Percentiles rank a stretch among this genome's conserved stretches.
Evolutionary conservation across 2,888 invertebrate genomes (phyloP).

Genomic region (Lypha dubia): DNA sequence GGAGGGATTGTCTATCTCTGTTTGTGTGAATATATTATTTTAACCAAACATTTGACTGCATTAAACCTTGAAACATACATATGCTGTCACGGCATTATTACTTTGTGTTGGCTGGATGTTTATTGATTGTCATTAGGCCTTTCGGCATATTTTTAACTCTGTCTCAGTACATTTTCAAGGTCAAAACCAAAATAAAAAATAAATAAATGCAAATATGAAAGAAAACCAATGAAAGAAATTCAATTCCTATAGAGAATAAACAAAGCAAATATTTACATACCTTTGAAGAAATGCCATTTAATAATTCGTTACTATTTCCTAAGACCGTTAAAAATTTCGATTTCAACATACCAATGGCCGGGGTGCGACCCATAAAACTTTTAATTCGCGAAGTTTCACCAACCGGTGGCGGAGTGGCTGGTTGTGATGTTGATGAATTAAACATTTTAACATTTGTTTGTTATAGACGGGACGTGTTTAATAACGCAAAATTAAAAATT

Average conservation of each 20-base stretch:
- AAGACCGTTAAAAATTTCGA: slow-evolving; percentile 84
- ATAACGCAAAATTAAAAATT: neutral
- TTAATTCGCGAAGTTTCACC: slow-evolving; percentile 83
- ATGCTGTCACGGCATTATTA: slow-evolving; percentile 50
- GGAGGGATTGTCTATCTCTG: neutral
- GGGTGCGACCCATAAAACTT: slow-evolving; percentile 83
- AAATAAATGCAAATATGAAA: slow-evolving; percentile 15
- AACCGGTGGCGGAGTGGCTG: slow-evolving; percentile 80
- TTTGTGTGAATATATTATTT: neutral
- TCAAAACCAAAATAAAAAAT: slow-evolving; percentile 30
- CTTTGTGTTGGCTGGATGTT: slow-evolving; percentile 5
- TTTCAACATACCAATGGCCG: slow-evolving; percentile 83
- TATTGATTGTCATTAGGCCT: slow-evolving; percentile 42
- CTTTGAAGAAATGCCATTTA: slow-evolving; percentile 84
- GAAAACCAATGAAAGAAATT: neutral
- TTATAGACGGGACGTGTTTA: slow-evolving; percentile 3
- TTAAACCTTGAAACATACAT: slow-evolving; percentile 61
- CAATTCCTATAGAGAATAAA: neutral
- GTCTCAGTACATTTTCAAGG: slow-evolving; percentile 54
- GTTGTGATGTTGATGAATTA: slow-evolving; percentile 64
- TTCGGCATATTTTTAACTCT: slow-evolving; percentile 41
- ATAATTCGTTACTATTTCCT: slow-evolving; percentile 84
- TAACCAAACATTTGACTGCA: slow-evolving; percentile 33
- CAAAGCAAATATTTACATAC: slow-evolving; percentile 76
- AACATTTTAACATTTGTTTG: slow-evolving; percentile 62